Conservation (phyloP, 2,888 invertebrate genomes). For the Neoaliturus tenellus region DNA sequence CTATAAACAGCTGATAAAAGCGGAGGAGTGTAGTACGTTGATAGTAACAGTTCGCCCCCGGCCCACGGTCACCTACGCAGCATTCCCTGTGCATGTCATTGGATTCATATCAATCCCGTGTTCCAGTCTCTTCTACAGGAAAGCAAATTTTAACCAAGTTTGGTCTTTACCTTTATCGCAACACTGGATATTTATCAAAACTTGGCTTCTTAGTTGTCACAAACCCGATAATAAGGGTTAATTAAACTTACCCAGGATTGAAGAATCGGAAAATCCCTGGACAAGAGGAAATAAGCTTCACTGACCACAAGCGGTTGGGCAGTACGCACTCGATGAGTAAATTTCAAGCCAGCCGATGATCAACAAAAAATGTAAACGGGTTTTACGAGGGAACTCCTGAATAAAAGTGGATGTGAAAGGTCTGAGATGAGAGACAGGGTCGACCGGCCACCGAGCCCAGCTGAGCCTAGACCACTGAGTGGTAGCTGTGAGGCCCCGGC, state of each 20-base stretch:
- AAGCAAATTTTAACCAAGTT: too few species aligned
- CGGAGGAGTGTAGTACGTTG: not conserved
- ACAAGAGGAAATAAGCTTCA: not conserved
- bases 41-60: not conserved
- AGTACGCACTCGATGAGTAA: not conserved
- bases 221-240: not conserved
- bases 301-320: conserved; percentile 13
- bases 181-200: not conserved
- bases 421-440: not conserved
- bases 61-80: not conserved
- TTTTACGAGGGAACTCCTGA: not conserved
- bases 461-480: conserved; percentile 47
- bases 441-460: conserved; percentile 21
- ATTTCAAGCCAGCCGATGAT: too few species aligned
- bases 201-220: not conserved
- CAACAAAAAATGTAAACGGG: not conserved
- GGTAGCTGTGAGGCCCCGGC: conserved; percentile 30
- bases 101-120: too few species aligned
- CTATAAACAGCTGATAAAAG: not conserved
- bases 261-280: conserved; percentile 9
- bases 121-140: too few species aligned
- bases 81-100: not conserved
- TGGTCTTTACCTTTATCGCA: too few species aligned
- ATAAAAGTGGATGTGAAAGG: conserved; percentile 9
- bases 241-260: conserved; percentile 44